Percentiles rank a stretch among this genome's conserved stretches.
phyloP scores from a whole-genome alignment of 2,797 vertebrate genomes.

The Sitta carolinensis region DNA sequence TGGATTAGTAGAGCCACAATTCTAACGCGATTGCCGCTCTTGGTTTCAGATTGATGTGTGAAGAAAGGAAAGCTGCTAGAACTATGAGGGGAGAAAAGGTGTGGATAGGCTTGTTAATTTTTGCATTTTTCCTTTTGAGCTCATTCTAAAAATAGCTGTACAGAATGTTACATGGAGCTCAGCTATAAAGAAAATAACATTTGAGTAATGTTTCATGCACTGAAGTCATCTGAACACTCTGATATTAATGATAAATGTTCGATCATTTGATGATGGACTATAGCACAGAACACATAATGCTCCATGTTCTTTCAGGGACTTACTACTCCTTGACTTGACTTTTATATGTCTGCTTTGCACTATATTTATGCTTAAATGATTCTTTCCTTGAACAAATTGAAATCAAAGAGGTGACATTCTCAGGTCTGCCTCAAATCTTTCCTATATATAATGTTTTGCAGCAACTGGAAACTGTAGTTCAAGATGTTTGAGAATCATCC shows the following conservation, averaged over 20 bases:
- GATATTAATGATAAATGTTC: not conserved
- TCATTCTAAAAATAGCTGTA: constrained; percentile 9
- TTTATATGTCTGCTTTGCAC: not conserved
- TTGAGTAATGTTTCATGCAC: not conserved
- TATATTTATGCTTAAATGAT: not conserved
- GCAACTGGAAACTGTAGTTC: not conserved
- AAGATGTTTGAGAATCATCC: not conserved
- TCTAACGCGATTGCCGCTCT: not conserved
- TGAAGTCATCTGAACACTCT: not conserved
- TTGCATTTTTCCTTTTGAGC: not conserved
- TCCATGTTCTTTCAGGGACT: not conserved
- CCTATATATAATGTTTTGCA: not conserved
- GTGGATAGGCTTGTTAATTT: constrained; percentile 19
- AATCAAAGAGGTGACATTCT: not conserved
- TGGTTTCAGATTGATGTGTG: not conserved
- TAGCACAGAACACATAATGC: not conserved
- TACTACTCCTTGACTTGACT: not conserved
- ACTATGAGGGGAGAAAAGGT: not conserved
- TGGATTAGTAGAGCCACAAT: not conserved
- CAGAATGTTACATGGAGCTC: not conserved
- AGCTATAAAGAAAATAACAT: not conserved
- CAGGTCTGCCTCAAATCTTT: not conserved
- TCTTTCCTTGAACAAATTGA: not conserved
- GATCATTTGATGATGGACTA: not conserved
- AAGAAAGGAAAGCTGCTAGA: not conserved